These are phyloP conservation scores for Drosophila tani DNA, from an alignment of 1,140 invertebrate genomes.

Conservation along the genomic window DNA sequence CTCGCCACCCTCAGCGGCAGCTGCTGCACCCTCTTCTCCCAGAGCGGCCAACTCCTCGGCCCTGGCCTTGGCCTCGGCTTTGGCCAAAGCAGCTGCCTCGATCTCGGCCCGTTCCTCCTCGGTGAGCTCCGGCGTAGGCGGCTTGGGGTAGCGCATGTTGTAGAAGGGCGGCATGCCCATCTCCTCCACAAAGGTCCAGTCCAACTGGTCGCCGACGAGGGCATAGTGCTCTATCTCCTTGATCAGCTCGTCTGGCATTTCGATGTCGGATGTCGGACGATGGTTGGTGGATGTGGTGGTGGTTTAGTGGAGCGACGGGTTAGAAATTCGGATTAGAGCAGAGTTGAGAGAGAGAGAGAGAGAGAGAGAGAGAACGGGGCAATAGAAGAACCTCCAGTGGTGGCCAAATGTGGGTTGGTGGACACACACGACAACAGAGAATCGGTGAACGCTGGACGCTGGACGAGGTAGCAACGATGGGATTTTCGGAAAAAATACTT, in stretches of 20 bases:
- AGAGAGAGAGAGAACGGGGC: slow-evolving; percentile 27
- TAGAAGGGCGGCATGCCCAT: slow-evolving; percentile 88
- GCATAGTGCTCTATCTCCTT: slow-evolving; percentile 99
- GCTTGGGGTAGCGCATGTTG: slow-evolving; percentile 84
- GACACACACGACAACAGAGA: slow-evolving; percentile 18
- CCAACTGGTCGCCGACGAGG: slow-evolving; percentile 98
- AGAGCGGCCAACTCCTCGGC: slow-evolving; percentile 45
- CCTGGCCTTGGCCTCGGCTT: slow-evolving; percentile 27
- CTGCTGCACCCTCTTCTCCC: slow-evolving; percentile 30
- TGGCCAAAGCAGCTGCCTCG: slow-evolving; percentile 26
- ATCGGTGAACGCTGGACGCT: slow-evolving; percentile 4
- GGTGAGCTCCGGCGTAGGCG: slow-evolving; percentile 81
- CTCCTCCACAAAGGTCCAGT: slow-evolving; percentile 98
- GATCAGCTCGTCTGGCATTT: slow-evolving; percentile 96
- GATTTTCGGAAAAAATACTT: slow-evolving; percentile 79
- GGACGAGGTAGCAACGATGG: slow-evolving; percentile 12
- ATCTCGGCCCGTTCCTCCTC: slow-evolving; percentile 76
- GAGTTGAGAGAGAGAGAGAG: slow-evolving; percentile 25
- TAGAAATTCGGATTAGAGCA: slow-evolving; percentile 72
- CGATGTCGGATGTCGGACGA: slow-evolving; percentile 3
- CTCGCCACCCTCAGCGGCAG: slow-evolving; percentile 38
- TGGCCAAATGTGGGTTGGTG: slow-evolving; percentile 41
- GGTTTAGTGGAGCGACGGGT: slow-evolving; percentile 40
- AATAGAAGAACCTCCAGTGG: slow-evolving; percentile 33
- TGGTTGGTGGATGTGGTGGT: slow-evolving; percentile 33